Evolutionary conservation across 2,888 invertebrate species (phyloP), one percentile per base, ranked within the genome.

Genomic region (Parnassius orleans): DNA sequence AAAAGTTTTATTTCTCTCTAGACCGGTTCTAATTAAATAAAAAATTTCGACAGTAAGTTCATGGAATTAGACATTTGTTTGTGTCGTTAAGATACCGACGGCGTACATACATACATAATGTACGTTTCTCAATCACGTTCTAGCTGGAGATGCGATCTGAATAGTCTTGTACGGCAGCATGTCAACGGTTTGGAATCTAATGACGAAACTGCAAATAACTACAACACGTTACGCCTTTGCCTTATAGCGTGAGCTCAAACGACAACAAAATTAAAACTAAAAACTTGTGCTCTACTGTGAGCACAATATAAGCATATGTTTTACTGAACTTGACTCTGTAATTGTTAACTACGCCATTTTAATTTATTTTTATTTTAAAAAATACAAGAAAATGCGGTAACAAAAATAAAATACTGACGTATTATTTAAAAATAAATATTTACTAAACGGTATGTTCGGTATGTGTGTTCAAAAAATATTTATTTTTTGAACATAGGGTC

Each of bases 21-120:
- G 14, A 60, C 61, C 64, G 64, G 60, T 64, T 57, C 64, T 50
- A 64, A 64, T 64, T 64, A 64, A 54, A 57, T 43, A 54, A 61
- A 61, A 57, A 61, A 61, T 57, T 60, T 64, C 60, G 59, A 57
- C 54, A 64, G 44, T 43, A 51, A 42, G 43, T 53, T 56, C 60
- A 33, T 56, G 47, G 60, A 57, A 60, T 43, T 43, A 24, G 9
- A 15, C 51, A 57, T 57, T 42, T 53, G 47, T 33, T 57, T 19
- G 61, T 5, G 5, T 57, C 47, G 53, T 57, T 53, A 46, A 14
- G 47, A 48, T 47, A 10, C 14, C 53, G 46, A 9, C 10, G 46
- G 52, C 41, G 62, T 19, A 52, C 7, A 33, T 33, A 33, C 33
- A 33, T 33, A 33, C 33, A 33, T 44, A 11, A 47, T 24, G n/a